Evolutionary conservation across 2,888 invertebrate genomes (phyloP), one percentile per base, ranked within the genome.

Genomic region (Ophioninae sp.): DNA sequence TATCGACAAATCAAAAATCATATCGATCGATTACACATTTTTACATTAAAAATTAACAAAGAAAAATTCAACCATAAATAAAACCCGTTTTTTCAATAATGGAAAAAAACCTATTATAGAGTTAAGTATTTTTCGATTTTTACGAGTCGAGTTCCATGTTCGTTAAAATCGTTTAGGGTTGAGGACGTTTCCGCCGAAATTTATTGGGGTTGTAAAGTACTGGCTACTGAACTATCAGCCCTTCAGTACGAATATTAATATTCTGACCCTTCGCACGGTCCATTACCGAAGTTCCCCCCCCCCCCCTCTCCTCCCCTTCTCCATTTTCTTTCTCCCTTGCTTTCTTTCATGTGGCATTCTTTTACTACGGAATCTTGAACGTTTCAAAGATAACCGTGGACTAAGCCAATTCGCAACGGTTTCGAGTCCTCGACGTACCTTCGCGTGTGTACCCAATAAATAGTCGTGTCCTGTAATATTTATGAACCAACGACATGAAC

Each of bases 331-430:
- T 13, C 50, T 50, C 50, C 17, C 17, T 50, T 17, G 50, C 50
- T 50, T 13, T 50, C 50, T 44, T 44, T 50, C 50, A 50, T 5
- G 3, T 59, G 20, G 21, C n/a, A 59, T 59, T 21, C 8, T 59
- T 59, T 20, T 21, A 59, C 59, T 20, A 21, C 20, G 20, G 20
- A 59, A 21, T 59, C 59, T 21, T 20, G 20, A 59, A 59, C 59
- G 21, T 20, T 59, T 59, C 8, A 7, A 21, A 20, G 20, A 59
- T 10, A 7, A 59, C 59, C 21, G 20, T 59, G 59, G 59, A 20
- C 20, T 8, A 21, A 59, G 59, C 20, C 39, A 64, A 64, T 70
- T 37, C 50, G 56, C 23, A 59, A 59, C 59, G 59, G 59, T 59
- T 21, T 20, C 59, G 59, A 59, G 59, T 6, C 59, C 5, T 8